Percentiles rank a stretch among this genome's conserved stretches.
Evolutionary conservation across 2,113 vertebrate species (phyloP).

Genomic region (Caloenas nicobarica): DNA sequence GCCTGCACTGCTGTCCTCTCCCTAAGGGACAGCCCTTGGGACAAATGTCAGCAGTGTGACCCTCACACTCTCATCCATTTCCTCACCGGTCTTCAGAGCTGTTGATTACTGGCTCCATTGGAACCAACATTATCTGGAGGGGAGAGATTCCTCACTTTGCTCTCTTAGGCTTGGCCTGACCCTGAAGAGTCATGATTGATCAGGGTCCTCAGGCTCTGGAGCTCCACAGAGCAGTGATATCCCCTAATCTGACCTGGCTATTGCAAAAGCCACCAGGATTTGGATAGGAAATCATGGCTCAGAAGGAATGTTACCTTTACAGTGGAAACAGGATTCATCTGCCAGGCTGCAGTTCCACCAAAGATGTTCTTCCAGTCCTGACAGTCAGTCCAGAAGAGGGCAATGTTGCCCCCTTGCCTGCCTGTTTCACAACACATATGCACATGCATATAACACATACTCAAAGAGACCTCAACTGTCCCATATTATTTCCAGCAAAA

Average conservation of each 20-base stretch:
- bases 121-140: not conserved
- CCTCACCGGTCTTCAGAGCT: not conserved
- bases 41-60: not conserved
- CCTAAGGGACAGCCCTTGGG: not conserved
- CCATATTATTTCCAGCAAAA: not conserved
- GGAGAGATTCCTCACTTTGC: not conserved
- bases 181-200: not conserved
- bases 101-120: not conserved
- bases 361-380: not conserved
- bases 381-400: conserved; percentile 44
- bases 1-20: not conserved
- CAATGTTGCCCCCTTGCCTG: conserved; percentile 34
- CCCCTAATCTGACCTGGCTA: not conserved
- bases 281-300: not conserved
- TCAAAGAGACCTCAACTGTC: not conserved
- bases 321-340: not conserved
- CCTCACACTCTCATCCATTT: not conserved
- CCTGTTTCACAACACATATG: fast-evolving
- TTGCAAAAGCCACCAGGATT: not conserved
- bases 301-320: not conserved
- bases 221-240: not conserved
- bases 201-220: not conserved
- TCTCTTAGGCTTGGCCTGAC: not conserved
- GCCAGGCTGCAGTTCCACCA: not conserved
- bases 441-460: fast-evolving